Base-by-base conservation (phyloP, 2,888 invertebrate genomes). In the Athalia circularis region DNA sequence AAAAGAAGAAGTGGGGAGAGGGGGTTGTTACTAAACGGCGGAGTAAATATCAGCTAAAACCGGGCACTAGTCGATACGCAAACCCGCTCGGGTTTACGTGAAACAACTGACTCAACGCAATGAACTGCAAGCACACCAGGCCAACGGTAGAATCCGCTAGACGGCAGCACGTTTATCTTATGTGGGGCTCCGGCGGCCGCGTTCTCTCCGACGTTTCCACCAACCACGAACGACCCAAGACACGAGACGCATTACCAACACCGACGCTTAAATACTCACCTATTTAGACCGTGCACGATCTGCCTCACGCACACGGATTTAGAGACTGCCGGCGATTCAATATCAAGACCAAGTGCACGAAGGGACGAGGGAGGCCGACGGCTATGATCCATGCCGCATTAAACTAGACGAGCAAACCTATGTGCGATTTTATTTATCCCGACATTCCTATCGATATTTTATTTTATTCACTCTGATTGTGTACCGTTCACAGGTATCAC, bases 91-190 rank as follows among this genome's bases (percentile, higher is more conserved):
- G 86, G 84, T 85, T 86, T 85, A 86, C 86, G 86, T 86, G 85
- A 88, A 88, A 88, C 86, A 86, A 89, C 89, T 88, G 88, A 88
- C 85, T 87, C 83, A 84, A 86, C 85, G 86, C 86, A 84, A 86
- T 78, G 86, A 85, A 88, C 85, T 85, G 85, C 86, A 85, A 84
- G 84, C 79, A 65, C 76, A 77, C 83, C 75, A 50, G 80, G 81
- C 79, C 83, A 81, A 82, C 80, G 82, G 84, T 80, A 82, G 80
- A 82, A 80, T 77, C 83, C 88, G 81, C 76, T 81, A 88, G 88
- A 82, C 85, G 88, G 88, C 87, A 82, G 79, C 83, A 84, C 83
- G 4, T 83, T 83, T 83, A 83, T 84, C 85, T 77, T 75, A 62
- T 79, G 76, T 82, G 85, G 83, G 86, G 84, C 86, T 85, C 85